These are phyloP conservation scores for Falco naumanni DNA, from an alignment of 2,797 vertebrate genomes.

Conservation along the genomic window DNA sequence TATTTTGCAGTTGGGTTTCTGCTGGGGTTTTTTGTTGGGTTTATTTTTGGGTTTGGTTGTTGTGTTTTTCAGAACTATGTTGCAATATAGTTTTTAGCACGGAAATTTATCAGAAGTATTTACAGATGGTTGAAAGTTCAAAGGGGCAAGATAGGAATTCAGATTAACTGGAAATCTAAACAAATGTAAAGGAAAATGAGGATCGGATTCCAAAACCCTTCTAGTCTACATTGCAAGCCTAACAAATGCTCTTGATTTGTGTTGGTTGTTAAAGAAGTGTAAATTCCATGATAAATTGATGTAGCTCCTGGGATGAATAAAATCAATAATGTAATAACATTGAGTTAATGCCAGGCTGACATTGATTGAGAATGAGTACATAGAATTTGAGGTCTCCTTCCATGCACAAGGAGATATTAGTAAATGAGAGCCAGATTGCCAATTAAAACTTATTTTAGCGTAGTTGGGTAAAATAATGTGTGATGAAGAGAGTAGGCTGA, in stretches of 20 bases:
- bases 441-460: conserved; percentile 57
- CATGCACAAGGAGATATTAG: conserved; percentile 44
- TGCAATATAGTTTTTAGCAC: conserved; percentile 56
- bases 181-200: conserved; percentile 44
- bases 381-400: conserved; percentile 47
- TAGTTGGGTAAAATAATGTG: conserved; percentile 35
- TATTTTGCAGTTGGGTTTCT: not conserved
- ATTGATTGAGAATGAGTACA: conserved; percentile 39
- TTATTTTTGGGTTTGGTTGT: not conserved
- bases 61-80: conserved; percentile 7
- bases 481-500: not conserved
- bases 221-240: not conserved
- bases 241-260: conserved; percentile 59
- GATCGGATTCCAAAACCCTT: conserved; percentile 38
- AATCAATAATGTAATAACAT: conserved; percentile 61
- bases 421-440: conserved; percentile 41
- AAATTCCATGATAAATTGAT: conserved; percentile 63
- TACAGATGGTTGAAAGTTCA: conserved; percentile 55
- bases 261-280: conserved; percentile 50
- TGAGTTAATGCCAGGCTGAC: conserved; percentile 54
- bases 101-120: conserved; percentile 55
- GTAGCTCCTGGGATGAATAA: conserved; percentile 41
- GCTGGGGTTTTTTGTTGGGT: not conserved
- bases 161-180: conserved; percentile 63
- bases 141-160: conserved; percentile 64